phyloP scores from a whole-genome alignment of 2,113 vertebrate species.

The Limanda limanda region DNA sequence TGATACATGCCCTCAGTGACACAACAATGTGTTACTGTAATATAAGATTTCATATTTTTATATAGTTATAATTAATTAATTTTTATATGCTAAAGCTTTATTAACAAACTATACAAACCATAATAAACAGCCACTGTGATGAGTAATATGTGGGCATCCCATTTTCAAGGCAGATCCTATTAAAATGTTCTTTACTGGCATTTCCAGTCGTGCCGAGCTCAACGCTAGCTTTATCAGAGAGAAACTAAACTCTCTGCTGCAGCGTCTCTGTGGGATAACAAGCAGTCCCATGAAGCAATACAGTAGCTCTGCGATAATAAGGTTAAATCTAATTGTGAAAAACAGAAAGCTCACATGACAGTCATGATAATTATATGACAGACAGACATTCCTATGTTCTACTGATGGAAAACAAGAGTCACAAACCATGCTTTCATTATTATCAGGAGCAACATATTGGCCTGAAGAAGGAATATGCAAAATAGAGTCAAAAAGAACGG shows the following conservation, averaged over 20 bases:
- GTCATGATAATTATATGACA: constrained; percentile 16
- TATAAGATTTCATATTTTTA: not conserved
- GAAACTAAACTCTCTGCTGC: constrained; percentile 10
- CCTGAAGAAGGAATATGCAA: not conserved
- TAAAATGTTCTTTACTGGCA: constrained; percentile 43
- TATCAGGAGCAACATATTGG: not conserved
- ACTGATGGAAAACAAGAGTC: constrained; percentile 14
- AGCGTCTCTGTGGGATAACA: constrained; percentile 39
- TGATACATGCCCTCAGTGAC: not conserved
- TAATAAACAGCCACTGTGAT: not conserved
- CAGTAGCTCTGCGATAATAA: constrained; percentile 19
- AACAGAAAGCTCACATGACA: constrained; percentile 10
- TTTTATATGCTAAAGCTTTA: not conserved
- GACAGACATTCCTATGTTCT: not conserved
- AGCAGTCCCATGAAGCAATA: constrained; percentile 9
- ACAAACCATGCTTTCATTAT: constrained; percentile 13
- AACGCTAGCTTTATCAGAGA: constrained; percentile 28
- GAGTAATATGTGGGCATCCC: constrained; percentile 13
- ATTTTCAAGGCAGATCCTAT: constrained; percentile 20
- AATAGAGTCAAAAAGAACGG: not conserved
- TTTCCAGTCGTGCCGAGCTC: constrained; percentile 36
- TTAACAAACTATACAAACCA: not conserved
- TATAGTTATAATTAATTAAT: not conserved
- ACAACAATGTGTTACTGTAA: not conserved
- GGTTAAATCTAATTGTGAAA: constrained; percentile 29